These are phyloP conservation scores for Operophtera brumata DNA, from an alignment of 2,888 invertebrate genomes.

Conservation along the genomic window DNA sequence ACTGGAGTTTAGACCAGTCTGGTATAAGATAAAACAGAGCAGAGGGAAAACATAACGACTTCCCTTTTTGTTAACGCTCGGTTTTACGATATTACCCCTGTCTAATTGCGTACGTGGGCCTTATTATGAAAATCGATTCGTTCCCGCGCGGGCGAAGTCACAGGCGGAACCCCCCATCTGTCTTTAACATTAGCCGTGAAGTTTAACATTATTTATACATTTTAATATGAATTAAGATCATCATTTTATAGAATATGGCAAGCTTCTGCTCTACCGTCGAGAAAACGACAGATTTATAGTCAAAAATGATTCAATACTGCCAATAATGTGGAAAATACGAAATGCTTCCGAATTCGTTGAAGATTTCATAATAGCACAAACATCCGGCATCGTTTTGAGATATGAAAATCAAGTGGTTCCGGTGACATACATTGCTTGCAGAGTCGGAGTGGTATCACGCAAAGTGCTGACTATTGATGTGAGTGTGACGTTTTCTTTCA, in stretches of 20 bases:
- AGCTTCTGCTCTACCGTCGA: constrained; percentile 73
- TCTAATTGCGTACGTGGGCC: too few species aligned
- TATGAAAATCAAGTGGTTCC: constrained; percentile 71
- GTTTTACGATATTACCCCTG: too few species aligned
- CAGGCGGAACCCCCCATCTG: too few species aligned
- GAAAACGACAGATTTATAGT: constrained; percentile 74
- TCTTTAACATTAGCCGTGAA: neutral
- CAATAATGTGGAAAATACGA: constrained; percentile 79
- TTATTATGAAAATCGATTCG: too few species aligned
- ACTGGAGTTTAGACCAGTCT: too few species aligned
- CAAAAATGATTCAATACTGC: constrained; percentile 78
- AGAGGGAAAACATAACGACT: too few species aligned
- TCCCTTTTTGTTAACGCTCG: too few species aligned
- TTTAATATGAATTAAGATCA: neutral
- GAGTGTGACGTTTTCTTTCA: constrained; percentile 33
- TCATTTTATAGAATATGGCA: constrained; percentile 71
- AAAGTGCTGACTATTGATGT: constrained; percentile 70
- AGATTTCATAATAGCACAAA: constrained; percentile 70
- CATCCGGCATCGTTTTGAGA: constrained; percentile 65
- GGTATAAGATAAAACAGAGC: too few species aligned
- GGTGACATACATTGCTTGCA: constrained; percentile 73
- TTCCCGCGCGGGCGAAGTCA: too few species aligned
- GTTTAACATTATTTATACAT: neutral
- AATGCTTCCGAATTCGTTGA: constrained; percentile 62
- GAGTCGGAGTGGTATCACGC: constrained; percentile 61